phyloP scores from a whole-genome alignment of 1,140 invertebrate species.

The Drosophila persimilis region DNA sequence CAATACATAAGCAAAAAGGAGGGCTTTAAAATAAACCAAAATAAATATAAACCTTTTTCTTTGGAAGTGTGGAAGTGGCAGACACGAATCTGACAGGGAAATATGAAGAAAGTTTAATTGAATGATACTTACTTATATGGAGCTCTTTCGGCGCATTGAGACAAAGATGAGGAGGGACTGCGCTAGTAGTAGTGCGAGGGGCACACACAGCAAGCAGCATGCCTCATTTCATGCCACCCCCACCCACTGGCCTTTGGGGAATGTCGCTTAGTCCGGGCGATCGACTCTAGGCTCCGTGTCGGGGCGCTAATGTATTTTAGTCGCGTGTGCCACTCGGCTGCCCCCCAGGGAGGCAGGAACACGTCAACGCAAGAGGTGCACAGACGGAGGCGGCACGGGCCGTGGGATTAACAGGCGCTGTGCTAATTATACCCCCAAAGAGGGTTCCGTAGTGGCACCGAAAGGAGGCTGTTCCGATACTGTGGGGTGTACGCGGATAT shows the following conservation, averaged over 20 bases:
- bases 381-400: slow-evolving; percentile 8
- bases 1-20: too few species aligned
- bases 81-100: too few species aligned
- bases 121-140: not conserved
- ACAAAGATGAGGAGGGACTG: too few species aligned
- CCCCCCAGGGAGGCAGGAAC: slow-evolving; percentile 13
- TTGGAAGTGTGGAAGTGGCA: too few species aligned
- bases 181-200: too few species aligned
- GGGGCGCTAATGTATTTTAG: slow-evolving; percentile 53
- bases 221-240: too few species aligned
- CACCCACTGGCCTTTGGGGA: slow-evolving; percentile 14
- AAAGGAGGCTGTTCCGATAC: too few species aligned
- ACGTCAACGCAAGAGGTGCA: slow-evolving; percentile 16
- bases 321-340: slow-evolving; percentile 39
- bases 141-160: too few species aligned
- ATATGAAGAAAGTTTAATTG: not conserved
- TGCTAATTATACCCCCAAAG: slow-evolving; percentile 18
- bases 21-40: not conserved
- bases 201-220: too few species aligned
- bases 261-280: slow-evolving; percentile 40
- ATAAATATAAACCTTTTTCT: not conserved
- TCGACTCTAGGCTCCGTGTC: slow-evolving; percentile 31
- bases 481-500: too few species aligned
- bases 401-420: slow-evolving; percentile 6
- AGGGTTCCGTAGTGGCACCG: too few species aligned